Conservation (phyloP, 2,888 invertebrate genomes). For the Euzophera pinguis region DNA sequence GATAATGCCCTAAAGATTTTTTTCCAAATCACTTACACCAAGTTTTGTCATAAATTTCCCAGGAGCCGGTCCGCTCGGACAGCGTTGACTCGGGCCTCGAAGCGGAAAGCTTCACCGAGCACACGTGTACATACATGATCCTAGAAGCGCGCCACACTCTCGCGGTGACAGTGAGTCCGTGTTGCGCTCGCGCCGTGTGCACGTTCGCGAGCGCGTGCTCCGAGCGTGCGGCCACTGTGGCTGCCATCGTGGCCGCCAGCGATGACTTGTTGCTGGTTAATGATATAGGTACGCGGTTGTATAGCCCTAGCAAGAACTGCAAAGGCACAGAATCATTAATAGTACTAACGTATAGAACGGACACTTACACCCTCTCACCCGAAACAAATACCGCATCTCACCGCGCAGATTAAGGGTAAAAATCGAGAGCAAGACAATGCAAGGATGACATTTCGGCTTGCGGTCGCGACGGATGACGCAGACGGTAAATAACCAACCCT, state of each 20-base stretch:
- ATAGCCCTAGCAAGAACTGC: too few relatives aligned
- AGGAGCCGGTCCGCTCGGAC: slow-evolving; percentile 66
- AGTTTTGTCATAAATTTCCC: neutral
- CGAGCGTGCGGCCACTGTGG: slow-evolving; percentile 59
- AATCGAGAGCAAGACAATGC: too few relatives aligned
- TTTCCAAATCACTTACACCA: too few relatives aligned
- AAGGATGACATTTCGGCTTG: too few relatives aligned
- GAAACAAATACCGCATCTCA: too few relatives aligned
- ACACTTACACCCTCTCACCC: too few relatives aligned
- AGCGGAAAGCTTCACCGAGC: slow-evolving; percentile 52
- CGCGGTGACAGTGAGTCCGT: slow-evolving; percentile 84
- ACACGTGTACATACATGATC: slow-evolving; percentile 82
- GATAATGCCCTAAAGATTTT: too few relatives aligned
- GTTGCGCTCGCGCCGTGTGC: slow-evolving; percentile 80
- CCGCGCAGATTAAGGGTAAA: too few relatives aligned
- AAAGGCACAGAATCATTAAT: too few relatives aligned
- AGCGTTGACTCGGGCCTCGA: slow-evolving; percentile 76
- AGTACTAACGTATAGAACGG: too few relatives aligned
- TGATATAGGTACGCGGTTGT: slow-evolving; percentile 72
- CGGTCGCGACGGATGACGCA: too few relatives aligned
- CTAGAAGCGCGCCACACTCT: slow-evolving; percentile 84
- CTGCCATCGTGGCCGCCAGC: slow-evolving; percentile 49
- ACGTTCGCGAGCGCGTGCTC: slow-evolving; percentile 43
- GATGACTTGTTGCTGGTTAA: slow-evolving; percentile 74
- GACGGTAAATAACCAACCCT: too few relatives aligned